A percentile compares a stretch with the other conserved stretches of the same genome.
phyloP scores from a whole-genome alignment of 1,140 invertebrate species.

The Eumaeus atala region DNA sequence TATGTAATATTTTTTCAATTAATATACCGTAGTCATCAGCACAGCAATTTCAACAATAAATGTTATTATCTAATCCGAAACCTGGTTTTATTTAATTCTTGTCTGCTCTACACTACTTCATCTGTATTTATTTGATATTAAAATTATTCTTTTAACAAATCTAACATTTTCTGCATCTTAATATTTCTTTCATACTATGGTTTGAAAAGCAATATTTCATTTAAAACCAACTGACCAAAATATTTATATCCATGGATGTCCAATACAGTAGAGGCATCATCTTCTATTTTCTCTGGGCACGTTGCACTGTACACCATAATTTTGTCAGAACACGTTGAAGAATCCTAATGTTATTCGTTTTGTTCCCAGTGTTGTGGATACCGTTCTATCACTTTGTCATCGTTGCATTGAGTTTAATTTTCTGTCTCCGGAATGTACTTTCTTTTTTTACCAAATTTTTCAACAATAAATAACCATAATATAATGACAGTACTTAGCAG shows the following conservation, averaged over 20 bases:
- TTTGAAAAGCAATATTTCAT: slow-evolving; percentile 13
- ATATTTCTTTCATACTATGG: slow-evolving; percentile 14
- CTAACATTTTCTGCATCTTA: slow-evolving; percentile 14
- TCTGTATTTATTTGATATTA: slow-evolving; percentile 13
- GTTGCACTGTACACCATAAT: slow-evolving; percentile 1
- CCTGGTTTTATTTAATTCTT: slow-evolving; percentile 16
- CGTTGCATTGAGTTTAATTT: too few species aligned
- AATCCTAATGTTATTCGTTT: too few species aligned
- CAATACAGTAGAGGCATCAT: slow-evolving; percentile 8
- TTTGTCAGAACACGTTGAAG: not conserved
- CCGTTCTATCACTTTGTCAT: too few species aligned
- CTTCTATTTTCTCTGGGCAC: slow-evolving; percentile 4
- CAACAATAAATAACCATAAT: too few species aligned
- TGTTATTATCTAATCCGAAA: slow-evolving; percentile 14
- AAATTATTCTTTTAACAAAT: slow-evolving; percentile 11
- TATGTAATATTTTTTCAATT: not conserved
- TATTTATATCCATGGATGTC: slow-evolving; percentile 10
- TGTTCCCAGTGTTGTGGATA: too few species aligned
- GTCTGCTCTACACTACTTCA: slow-evolving; percentile 12
- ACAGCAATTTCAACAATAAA: slow-evolving; percentile 8
- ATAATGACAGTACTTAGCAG: too few species aligned
- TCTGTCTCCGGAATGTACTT: too few species aligned
- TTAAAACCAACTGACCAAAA: slow-evolving; percentile 9
- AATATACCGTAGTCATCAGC: slow-evolving; percentile 6
- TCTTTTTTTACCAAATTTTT: too few species aligned